phyloP scores from a whole-genome alignment of 2,888 invertebrate species.

The Diabrotica balteata region DNA sequence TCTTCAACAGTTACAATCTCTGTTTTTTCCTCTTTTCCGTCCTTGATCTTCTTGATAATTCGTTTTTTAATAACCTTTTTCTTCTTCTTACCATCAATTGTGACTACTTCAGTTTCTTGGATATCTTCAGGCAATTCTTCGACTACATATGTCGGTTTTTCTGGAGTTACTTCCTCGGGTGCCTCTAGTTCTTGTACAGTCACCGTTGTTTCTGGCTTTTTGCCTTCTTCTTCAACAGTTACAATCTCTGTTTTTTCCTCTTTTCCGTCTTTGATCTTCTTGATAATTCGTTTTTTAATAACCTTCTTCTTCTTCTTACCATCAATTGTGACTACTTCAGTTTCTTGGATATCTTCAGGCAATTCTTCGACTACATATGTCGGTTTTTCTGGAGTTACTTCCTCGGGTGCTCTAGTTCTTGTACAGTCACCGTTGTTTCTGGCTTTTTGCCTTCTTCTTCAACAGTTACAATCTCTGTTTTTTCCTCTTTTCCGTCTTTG shows the following conservation, averaged over 20 bases:
- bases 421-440: background rate
- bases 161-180: conserved; percentile 50
- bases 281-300: conserved; percentile 57
- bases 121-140: conserved; percentile 52
- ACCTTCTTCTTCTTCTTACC: conserved; percentile 45
- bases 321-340: conserved; percentile 34
- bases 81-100: conserved; percentile 22
- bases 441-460: background rate
- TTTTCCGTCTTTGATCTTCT: conserved; percentile 56
- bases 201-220: background rate
- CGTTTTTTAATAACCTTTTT: background rate
- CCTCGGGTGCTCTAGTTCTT: background rate
- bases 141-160: conserved; percentile 36
- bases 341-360: background rate
- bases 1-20: background rate
- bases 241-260: conserved; percentile 52
- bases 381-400: background rate
- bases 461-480: background rate
- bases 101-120: conserved; percentile 52
- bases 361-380: background rate
- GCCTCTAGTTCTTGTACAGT: conserved; percentile 31
- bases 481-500: background rate
- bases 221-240: conserved; percentile 42
- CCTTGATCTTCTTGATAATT: background rate
- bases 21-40: background rate